These are phyloP conservation scores for Propithecus coquereli DNA, from an alignment of 2,113 vertebrate genomes.

Conservation along the genomic window DNA sequence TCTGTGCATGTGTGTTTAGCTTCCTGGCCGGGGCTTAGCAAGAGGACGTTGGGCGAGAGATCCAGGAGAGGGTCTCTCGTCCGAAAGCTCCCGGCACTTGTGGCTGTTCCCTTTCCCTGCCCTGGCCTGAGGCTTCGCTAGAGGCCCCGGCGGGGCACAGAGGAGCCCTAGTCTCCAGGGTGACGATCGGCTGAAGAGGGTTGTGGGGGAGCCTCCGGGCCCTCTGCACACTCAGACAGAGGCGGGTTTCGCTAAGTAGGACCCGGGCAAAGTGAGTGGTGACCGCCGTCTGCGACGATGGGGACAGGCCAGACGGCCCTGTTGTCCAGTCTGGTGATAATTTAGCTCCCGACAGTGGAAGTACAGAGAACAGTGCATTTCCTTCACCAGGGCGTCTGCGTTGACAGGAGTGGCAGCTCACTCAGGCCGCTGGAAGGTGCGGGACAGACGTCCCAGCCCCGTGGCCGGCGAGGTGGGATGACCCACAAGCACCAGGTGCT, in stretches of 20 bases:
- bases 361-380: background rate
- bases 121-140: background rate
- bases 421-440: background rate
- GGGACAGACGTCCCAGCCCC: no score
- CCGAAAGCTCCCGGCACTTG: fast-evolving
- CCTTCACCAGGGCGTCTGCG: background rate
- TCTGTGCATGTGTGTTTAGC: background rate
- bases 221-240: background rate
- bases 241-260: background rate
- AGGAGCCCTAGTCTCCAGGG: background rate
- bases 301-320: no score
- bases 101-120: background rate
- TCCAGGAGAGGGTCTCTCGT: background rate
- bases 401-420: background rate
- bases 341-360: background rate
- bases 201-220: no score
- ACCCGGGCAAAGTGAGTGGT: background rate
- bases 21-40: background rate
- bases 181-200: background rate
- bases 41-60: background rate
- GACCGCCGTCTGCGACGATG: background rate
- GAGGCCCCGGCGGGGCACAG: background rate
- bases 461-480: background rate
- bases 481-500: background rate
- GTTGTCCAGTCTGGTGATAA: background rate